phyloP scores from a whole-genome alignment of 2,113 vertebrate genomes.

The Scortum barcoo region DNA sequence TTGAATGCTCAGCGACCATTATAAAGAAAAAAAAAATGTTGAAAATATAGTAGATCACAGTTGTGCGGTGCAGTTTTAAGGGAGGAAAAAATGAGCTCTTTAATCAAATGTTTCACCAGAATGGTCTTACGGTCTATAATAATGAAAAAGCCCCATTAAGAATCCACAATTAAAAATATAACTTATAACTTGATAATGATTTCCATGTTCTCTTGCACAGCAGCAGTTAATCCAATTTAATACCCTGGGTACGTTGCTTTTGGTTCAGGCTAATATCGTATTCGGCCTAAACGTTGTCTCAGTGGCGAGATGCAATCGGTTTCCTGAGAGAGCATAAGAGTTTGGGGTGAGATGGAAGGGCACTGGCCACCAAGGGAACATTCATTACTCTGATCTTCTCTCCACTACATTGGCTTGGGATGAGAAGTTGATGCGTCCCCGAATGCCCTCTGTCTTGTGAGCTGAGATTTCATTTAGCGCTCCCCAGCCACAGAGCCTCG shows the following conservation, averaged over 20 bases:
- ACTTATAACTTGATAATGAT: slow-evolving; percentile 11
- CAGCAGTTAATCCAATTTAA: slow-evolving; percentile 22
- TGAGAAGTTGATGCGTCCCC: slow-evolving; percentile 57
- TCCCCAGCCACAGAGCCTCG: slow-evolving; percentile 22
- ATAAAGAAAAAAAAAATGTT: neutral
- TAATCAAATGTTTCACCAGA: slow-evolving; percentile 7
- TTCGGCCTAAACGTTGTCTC: slow-evolving; percentile 5
- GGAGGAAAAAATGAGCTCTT: neutral
- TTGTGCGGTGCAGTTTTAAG: neutral
- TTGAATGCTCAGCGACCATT: neutral
- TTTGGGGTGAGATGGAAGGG: slow-evolving; percentile 22
- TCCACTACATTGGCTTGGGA: slow-evolving; percentile 43
- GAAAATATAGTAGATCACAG: neutral
- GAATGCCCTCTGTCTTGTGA: slow-evolving; percentile 55
- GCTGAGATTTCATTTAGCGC: slow-evolving; percentile 49
- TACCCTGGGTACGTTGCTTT: slow-evolving; percentile 1
- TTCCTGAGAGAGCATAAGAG: slow-evolving; percentile 17
- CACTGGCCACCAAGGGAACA: slow-evolving; percentile 31
- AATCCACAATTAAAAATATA: neutral
- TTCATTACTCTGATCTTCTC: slow-evolving; percentile 62
- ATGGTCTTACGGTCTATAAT: neutral
- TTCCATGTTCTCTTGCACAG: slow-evolving; percentile 20
- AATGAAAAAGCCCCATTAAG: neutral
- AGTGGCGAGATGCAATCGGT: slow-evolving; percentile 15
- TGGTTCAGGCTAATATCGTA: slow-evolving; percentile 9